Evolutionary conservation across 2,113 vertebrate species (phyloP).

Genomic region (Charina bottae): DNA sequence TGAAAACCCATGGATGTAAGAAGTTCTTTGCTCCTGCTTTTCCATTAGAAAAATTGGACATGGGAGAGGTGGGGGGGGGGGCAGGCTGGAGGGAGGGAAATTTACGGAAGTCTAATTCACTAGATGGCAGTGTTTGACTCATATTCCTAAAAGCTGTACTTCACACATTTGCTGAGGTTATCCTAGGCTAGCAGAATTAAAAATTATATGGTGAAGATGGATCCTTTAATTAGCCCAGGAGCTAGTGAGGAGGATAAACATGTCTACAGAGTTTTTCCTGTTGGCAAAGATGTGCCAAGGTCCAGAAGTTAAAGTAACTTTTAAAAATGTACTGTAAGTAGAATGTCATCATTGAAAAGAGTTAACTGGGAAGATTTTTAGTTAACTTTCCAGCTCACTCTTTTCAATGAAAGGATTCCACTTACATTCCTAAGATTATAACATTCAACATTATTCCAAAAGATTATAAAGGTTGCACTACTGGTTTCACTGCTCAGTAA

Average conservation of each 20-base stretch:
- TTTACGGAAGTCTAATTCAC: not conserved
- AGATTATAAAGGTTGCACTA: not conserved
- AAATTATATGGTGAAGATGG: not conserved
- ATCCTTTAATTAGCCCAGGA: not conserved
- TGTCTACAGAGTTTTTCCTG: not conserved
- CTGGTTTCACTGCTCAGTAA: not conserved
- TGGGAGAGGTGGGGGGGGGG: too few relatives aligned
- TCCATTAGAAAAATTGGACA: not conserved
- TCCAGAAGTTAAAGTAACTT: not conserved
- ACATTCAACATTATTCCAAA: too few relatives aligned
- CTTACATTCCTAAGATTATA: not conserved
- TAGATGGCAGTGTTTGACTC: constrained; percentile 29
- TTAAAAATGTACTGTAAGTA: not conserved
- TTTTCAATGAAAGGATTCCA: not conserved
- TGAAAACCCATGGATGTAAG: not conserved
- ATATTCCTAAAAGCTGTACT: not conserved
- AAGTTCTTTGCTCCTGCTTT: not conserved
- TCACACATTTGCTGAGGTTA: not conserved
- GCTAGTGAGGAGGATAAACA: not conserved
- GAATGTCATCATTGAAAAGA: not conserved
- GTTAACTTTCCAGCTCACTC: not conserved
- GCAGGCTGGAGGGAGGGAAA: not conserved
- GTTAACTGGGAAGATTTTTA: not conserved
- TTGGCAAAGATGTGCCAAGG: not conserved
- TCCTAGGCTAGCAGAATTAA: not conserved